These are phyloP conservation scores for Drosophila cyrtoloma DNA, from an alignment of 2,888 invertebrate genomes.

Conservation along the genomic window DNA sequence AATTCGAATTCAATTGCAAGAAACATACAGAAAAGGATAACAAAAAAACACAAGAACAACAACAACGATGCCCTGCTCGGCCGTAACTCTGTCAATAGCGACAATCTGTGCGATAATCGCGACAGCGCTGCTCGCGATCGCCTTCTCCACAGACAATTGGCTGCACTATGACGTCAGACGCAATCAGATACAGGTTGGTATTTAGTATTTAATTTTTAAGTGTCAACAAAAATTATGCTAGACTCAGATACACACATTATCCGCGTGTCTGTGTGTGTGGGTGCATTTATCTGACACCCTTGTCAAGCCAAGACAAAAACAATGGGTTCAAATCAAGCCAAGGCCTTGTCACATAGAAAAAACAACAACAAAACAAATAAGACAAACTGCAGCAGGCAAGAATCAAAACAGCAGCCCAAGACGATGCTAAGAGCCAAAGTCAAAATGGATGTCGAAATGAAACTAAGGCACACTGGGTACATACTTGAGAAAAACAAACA, in stretches of 20 bases:
- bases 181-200: conserved; percentile 92
- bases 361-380: background rate
- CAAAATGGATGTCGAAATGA: conserved; percentile 35
- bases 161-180: conserved; percentile 96
- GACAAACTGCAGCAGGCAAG: conserved; percentile 18
- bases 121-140: conserved; percentile 96
- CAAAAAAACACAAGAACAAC: background rate
- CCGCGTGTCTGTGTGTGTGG: conserved; percentile 4
- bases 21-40: conserved; percentile 3
- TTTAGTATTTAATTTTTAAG: conserved; percentile 71
- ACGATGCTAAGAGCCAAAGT: conserved; percentile 12
- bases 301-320: conserved; percentile 26
- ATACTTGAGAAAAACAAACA: conserved; percentile 8
- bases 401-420: conserved; percentile 28
- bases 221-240: conserved; percentile 40
- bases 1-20: background rate
- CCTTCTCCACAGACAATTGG: conserved; percentile 99
- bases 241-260: conserved; percentile 8
- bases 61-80: conserved; percentile 94
- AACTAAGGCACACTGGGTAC: conserved; percentile 33
- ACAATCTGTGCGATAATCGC: conserved; percentile 98
- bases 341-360: conserved; percentile 43
- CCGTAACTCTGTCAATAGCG: conserved; percentile 96
- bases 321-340: conserved; percentile 44
- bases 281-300: conserved; percentile 28